Conservation (phyloP, 2,113 vertebrate species). For the Lepus timidus region DNA sequence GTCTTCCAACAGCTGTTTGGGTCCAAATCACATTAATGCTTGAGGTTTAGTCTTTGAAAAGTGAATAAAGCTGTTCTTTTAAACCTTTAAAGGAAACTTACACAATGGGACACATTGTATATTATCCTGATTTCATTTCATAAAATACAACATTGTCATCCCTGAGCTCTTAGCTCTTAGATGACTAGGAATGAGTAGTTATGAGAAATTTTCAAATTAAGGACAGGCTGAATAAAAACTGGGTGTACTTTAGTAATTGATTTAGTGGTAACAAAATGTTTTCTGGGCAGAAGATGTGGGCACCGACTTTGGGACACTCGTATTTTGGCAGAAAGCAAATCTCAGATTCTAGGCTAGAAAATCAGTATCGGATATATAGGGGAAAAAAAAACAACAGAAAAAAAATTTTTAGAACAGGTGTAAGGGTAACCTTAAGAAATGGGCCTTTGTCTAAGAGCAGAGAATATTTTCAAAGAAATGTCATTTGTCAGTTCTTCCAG, state of each 20-base stretch:
- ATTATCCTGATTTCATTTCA: conserved; percentile 36
- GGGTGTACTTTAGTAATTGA: not conserved
- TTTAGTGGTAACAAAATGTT: not conserved
- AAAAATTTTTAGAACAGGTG: not conserved
- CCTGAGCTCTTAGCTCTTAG: not conserved
- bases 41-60: not conserved
- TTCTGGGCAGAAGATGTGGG: not conserved
- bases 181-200: not conserved
- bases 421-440: conserved; percentile 35
- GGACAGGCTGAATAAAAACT: not conserved
- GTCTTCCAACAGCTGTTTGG: not conserved
- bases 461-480: conserved; percentile 53
- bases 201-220: not conserved
- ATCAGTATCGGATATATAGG: not conserved
- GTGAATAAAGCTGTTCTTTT: conserved; percentile 12
- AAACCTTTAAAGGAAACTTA: conserved; percentile 20
- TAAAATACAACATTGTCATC: not conserved
- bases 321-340: not conserved
- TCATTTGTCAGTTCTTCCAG: not conserved
- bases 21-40: not conserved
- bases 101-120: not conserved
- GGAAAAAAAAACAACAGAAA: conserved; percentile 1
- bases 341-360: not conserved
- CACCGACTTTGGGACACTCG: not conserved
- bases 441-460: conserved; percentile 13